Percentiles rank a stretch among this genome's conserved stretches.
Conservation (phyloP, 2,888 invertebrate genomes). For the Apodemia mormo region DNA sequence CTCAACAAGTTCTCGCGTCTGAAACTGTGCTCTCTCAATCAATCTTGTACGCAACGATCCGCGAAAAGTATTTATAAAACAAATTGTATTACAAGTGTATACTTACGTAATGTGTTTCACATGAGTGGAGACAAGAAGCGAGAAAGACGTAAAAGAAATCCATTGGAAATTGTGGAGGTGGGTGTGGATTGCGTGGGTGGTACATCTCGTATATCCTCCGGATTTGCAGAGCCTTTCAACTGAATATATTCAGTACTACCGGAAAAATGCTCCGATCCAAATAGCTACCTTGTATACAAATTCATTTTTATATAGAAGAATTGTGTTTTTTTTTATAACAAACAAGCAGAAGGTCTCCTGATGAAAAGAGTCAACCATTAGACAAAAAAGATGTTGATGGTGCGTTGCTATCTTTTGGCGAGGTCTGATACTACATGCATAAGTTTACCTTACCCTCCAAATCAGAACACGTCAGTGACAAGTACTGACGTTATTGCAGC, state of each 20-base stretch:
- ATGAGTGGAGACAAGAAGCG: slow-evolving; percentile 57
- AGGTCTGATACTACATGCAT: too few species aligned
- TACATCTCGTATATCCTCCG: slow-evolving; percentile 42
- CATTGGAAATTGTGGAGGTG: slow-evolving; percentile 57
- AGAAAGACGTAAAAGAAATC: slow-evolving; percentile 47
- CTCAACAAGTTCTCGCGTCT: slow-evolving; percentile 21
- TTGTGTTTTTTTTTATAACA: too few species aligned
- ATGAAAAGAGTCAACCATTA: too few species aligned
- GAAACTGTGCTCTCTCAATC: slow-evolving; percentile 35
- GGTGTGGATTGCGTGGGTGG: slow-evolving; percentile 31
- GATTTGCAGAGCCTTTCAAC: slow-evolving; percentile 47
- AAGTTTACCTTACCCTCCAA: too few species aligned
- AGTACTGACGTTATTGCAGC: too few species aligned
- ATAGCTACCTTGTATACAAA: too few species aligned
- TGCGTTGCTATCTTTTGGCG: too few species aligned
- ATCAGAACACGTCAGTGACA: too few species aligned
- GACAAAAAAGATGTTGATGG: too few species aligned
- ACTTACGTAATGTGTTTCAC: slow-evolving; percentile 56
- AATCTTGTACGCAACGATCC: slow-evolving; percentile 41
- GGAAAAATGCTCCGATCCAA: slow-evolving; percentile 30
- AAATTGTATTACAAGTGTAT: slow-evolving; percentile 55
- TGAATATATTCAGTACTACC: slow-evolving; percentile 22
- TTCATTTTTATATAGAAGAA: too few species aligned
- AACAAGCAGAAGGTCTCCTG: too few species aligned
- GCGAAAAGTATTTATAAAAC: slow-evolving; percentile 50